A percentile compares a stretch with the other conserved stretches of the same genome.
Evolutionary conservation across 1,140 invertebrate species (phyloP).

Genomic region (Drosophila triauraria): DNA sequence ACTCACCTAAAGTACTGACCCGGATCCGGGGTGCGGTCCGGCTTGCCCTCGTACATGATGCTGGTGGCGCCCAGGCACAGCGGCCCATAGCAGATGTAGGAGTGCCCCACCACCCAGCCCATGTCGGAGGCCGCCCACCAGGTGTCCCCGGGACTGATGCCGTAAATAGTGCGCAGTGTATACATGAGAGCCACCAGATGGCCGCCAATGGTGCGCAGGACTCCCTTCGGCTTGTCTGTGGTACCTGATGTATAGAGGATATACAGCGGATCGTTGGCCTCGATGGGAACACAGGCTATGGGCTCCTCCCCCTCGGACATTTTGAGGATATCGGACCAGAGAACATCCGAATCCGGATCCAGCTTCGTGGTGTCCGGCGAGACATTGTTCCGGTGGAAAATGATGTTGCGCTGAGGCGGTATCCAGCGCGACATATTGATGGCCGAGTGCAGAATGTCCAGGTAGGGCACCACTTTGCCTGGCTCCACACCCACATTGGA

Average conservation of each 20-base stretch:
- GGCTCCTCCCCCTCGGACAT: conserved; percentile 86
- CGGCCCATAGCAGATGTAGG: conserved; percentile 97
- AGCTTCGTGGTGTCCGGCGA: conserved; percentile 87
- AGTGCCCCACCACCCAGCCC: conserved; percentile 97
- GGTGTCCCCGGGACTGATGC: conserved; percentile 91
- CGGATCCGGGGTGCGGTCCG: conserved; percentile 95
- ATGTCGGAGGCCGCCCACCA: conserved; percentile 97
- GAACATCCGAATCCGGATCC: conserved; percentile 88
- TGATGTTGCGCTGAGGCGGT: conserved; percentile 90
- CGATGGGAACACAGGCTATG: conserved; percentile 93
- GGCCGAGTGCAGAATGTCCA: conserved; percentile 94
- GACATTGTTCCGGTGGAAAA: conserved; percentile 91
- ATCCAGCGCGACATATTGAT: conserved; percentile 89
- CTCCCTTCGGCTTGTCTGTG: conserved; percentile 93
- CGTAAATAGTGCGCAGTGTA: conserved; percentile 94
- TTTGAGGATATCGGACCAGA: conserved; percentile 91
- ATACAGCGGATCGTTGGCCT: conserved; percentile 95
- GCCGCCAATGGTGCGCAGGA: conserved; percentile 93
- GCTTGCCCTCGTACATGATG: conserved; percentile 97
- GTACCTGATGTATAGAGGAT: conserved; percentile 97
- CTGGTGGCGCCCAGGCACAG: conserved; percentile 92
- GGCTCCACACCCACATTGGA: conserved; percentile 96
- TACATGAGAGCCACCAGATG: conserved; percentile 94
- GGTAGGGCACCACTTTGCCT: conserved; percentile 93
- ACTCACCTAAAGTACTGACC: conserved; percentile 89